Conservation (phyloP, 2,113 vertebrate genomes). For the Myotis yumanensis region DNA sequence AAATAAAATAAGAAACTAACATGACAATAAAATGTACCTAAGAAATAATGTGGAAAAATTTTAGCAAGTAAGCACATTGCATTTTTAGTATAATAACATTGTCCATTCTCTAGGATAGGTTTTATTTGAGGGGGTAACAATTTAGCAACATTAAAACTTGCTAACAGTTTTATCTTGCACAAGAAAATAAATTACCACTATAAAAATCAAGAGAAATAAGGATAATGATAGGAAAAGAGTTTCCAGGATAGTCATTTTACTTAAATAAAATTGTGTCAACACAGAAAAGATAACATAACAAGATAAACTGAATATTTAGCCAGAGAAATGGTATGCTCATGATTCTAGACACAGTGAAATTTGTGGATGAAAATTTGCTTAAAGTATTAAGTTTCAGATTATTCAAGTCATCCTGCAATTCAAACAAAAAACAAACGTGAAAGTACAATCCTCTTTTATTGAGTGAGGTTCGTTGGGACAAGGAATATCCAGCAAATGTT, state of each 20-base stretch:
- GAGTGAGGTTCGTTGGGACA: neutral
- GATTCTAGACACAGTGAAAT: neutral
- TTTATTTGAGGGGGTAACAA: neutral
- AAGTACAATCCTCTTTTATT: neutral
- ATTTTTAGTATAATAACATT: neutral
- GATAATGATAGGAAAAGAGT: neutral
- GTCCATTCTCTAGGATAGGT: neutral
- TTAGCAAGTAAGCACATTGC: neutral
- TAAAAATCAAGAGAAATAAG: neutral
- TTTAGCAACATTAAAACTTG: slow-evolving; percentile 36
- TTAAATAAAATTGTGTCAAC: neutral
- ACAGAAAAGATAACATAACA: neutral
- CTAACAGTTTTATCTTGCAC: slow-evolving; percentile 1
- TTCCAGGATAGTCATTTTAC: neutral
- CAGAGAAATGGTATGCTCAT: neutral
- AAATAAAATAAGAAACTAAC: slow-evolving; percentile 34
- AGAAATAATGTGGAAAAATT: slow-evolving; percentile 16
- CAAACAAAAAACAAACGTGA: slow-evolving; percentile 31
- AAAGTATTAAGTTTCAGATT: slow-evolving; percentile 6
- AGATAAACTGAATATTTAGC: slow-evolving; percentile 3
- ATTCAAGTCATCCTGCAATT: slow-evolving; percentile 10
- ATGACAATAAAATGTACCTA: neutral
- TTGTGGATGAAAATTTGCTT: neutral
- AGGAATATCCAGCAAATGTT: neutral
- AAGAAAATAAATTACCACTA: neutral